Conservation (phyloP, 1,140 invertebrate species). For the Linepithema humile region DNA sequence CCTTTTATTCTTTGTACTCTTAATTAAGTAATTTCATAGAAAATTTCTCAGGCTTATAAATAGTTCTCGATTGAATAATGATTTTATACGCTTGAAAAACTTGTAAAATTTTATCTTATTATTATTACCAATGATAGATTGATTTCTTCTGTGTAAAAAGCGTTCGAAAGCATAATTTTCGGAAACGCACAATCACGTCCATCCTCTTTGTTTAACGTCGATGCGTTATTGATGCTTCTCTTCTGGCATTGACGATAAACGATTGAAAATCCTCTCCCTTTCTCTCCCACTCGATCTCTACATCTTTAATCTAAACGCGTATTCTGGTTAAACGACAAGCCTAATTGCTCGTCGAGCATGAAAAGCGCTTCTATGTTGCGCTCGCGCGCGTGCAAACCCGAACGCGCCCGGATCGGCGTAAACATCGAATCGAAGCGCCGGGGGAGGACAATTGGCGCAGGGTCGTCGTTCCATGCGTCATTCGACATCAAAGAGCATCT, state of each 20-base stretch:
- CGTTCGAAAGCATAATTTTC: not conserved
- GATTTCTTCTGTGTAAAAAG: not conserved
- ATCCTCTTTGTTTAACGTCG: not conserved
- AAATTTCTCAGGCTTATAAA: not conserved
- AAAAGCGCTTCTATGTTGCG: conserved; percentile 62
- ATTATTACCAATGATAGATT: not conserved
- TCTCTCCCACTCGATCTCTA: not conserved
- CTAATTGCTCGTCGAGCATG: conserved; percentile 54
- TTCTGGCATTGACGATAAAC: not conserved
- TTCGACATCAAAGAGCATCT: conserved; percentile 57
- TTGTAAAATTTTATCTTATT: not conserved
- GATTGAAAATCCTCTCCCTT: not conserved
- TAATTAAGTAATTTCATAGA: not conserved
- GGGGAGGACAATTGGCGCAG: conserved; percentile 41
- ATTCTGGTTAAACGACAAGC: not conserved
- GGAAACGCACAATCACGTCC: not conserved
- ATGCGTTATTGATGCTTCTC: not conserved
- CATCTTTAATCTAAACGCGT: not conserved
- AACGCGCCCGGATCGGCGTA: conserved; percentile 27
- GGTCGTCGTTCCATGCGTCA: conserved; percentile 44
- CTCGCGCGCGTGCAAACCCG: conserved; percentile 3
- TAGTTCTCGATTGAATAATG: too few relatives aligned
- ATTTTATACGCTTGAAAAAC: not conserved
- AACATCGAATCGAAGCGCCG: conserved; percentile 40
- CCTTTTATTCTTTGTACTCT: not conserved